Conservation (phyloP, 2,888 invertebrate genomes). For the Marronus borbonicus region DNA sequence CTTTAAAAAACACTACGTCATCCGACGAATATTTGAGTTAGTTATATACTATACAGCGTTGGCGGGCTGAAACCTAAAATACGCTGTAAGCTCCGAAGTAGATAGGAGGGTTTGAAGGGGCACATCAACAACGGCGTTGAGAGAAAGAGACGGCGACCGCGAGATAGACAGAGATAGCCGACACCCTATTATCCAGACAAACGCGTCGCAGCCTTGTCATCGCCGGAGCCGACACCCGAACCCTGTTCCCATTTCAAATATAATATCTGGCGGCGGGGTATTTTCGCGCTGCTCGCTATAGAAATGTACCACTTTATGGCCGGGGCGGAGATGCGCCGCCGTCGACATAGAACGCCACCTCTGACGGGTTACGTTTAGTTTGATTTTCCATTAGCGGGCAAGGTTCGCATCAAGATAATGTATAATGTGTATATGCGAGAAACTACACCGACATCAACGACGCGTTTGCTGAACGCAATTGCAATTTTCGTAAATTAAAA, state of each 20-base stretch:
- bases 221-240: constrained; percentile 61
- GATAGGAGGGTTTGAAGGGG: constrained; percentile 27
- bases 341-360: constrained; percentile 23
- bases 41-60: constrained; percentile 3
- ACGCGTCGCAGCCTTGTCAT: constrained; percentile 63
- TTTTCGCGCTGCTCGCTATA: constrained; percentile 43
- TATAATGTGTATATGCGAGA: constrained; percentile 29
- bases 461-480: not conserved
- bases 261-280: constrained; percentile 46
- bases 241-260: constrained; percentile 52
- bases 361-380: constrained; percentile 49
- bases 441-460: not conserved
- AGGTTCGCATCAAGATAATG: constrained; percentile 35
- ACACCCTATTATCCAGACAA: constrained; percentile 63
- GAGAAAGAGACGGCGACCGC: constrained; percentile 40
- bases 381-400: constrained; percentile 49
- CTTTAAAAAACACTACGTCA: constrained; percentile 1
- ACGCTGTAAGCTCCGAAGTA: constrained; percentile 26
- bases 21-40: constrained; percentile 9
- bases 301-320: constrained; percentile 49
- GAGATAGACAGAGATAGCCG: constrained; percentile 53
- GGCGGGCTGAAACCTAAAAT: constrained; percentile 4
- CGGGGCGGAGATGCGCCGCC: constrained; percentile 37
- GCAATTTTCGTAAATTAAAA: constrained; percentile 28
- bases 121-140: constrained; percentile 53